A percentile compares a stretch with the other conserved stretches of the same genome.
Conservation (phyloP, 2,888 invertebrate genomes). For the Thecophora atra region DNA sequence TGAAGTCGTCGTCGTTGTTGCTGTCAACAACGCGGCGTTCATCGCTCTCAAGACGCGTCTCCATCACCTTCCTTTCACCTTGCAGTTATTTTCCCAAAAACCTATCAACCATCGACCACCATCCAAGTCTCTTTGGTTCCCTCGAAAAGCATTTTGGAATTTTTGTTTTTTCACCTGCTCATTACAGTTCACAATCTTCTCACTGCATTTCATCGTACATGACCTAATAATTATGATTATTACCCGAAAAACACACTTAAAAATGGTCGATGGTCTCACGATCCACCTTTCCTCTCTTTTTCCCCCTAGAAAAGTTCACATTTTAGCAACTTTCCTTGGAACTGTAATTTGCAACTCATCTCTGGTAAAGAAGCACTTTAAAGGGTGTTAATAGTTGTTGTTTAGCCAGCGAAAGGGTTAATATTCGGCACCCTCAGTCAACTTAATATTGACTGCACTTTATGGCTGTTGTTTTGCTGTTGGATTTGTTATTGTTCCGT, state of each 20-base stretch:
- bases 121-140: neutral
- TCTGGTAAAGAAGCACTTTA: neutral
- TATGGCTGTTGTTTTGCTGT: conserved; percentile 5
- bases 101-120: neutral
- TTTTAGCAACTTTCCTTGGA: neutral
- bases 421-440: conserved; percentile 21
- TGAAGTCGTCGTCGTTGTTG: neutral
- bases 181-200: neutral
- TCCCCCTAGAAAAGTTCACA: conserved; percentile 11
- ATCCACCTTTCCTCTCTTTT: neutral
- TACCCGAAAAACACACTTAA: too few species aligned
- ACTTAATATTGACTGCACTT: neutral
- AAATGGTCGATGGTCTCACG: neutral
- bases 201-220: conserved; percentile 9
- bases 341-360: conserved; percentile 10
- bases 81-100: too few species aligned
- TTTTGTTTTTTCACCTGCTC: too few species aligned
- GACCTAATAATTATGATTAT: conserved; percentile 56
- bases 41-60: too few species aligned
- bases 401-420: conserved; percentile 35
- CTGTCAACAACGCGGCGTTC: too few species aligned
- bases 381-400: too few species aligned
- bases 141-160: neutral
- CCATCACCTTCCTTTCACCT: too few species aligned
- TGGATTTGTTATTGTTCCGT: conserved; percentile 41